Evolutionary conservation across 2,888 invertebrate species (phyloP).

Genomic region (Cosmia trapezina): DNA sequence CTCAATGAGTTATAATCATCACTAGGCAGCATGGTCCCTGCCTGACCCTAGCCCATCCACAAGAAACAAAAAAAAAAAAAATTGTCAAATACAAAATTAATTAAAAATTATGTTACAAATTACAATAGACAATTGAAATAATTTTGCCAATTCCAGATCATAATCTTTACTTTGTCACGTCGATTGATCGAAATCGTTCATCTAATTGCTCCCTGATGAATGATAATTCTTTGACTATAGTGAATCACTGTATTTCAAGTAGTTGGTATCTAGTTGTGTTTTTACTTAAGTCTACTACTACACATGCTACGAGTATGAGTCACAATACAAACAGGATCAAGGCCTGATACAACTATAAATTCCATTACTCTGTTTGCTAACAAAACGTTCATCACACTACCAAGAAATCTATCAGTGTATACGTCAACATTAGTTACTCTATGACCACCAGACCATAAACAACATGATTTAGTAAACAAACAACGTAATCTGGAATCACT

Average conservation of each 20-base stretch:
- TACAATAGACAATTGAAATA: not conserved
- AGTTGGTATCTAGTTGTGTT: too few relatives aligned
- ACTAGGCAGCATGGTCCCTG: too few relatives aligned
- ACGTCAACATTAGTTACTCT: slow-evolving; percentile 16
- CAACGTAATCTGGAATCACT: slow-evolving; percentile 36
- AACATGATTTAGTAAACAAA: slow-evolving; percentile 49
- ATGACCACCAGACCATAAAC: slow-evolving; percentile 31
- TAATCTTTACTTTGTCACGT: not conserved
- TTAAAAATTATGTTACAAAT: not conserved
- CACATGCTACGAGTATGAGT: slow-evolving; percentile 47
- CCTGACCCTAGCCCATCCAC: too few relatives aligned
- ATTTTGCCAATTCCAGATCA: not conserved
- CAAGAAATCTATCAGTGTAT: slow-evolving; percentile 23
- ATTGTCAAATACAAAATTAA: not conserved
- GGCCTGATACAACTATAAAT: slow-evolving; percentile 18
- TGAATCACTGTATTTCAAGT: slow-evolving; percentile 34
- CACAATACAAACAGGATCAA: slow-evolving; percentile 43
- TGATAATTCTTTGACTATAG: not conserved
- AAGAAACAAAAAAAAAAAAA: too few relatives aligned
- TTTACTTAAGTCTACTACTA: slow-evolving; percentile 7
- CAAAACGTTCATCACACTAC: slow-evolving; percentile 18
- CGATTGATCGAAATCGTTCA: slow-evolving; percentile 4
- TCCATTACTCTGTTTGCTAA: slow-evolving; percentile 40
- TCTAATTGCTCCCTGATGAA: not conserved
- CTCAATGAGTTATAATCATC: not conserved